Base-by-base conservation (phyloP, 2,888 invertebrate genomes). In the Exephanes ischioxanthus region DNA sequence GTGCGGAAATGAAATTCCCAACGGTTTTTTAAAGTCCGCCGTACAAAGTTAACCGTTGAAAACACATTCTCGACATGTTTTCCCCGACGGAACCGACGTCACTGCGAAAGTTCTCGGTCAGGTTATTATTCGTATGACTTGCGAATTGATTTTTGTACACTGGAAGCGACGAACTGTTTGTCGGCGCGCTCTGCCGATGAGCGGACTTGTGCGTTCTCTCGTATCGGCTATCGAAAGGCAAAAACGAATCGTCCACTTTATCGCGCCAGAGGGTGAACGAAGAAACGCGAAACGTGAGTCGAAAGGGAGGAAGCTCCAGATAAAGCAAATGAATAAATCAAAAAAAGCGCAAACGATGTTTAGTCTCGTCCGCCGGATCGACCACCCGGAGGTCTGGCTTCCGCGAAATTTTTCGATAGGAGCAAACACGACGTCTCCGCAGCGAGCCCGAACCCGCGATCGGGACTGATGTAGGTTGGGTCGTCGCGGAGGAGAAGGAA, bases 331-430 rank as follows among this genome's bases (percentile, higher is more conserved):
- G 66, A 76, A 33, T 66, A 76, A 22, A 30, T 30, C 33, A 66
- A 30, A 14, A 33, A 37, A 19, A 37, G 30, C n/a, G 19, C n/a
- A 22, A 26, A 22, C 41, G 22, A 53, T 67, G 41, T 67, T 67
- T 61, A 37, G 53, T 37, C 77, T 26, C 67, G 37, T 22, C 22
- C 37, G 37, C 37, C 66, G 22, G 41, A 6, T 37, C 53, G 67
- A 66, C 53, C 77, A 77, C 77, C 77, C 66, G 77, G 67, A 77
- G 16, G 37, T 9, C 67, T 22, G 16, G 30, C 58, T 5, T 76
- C 63, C 14, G 37, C 11, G 16, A 48, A 53, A 53, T 53, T 76
- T 76, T 76, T 76, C 33, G 66, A 48, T 41, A 67, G 67, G 33
- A 33, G 22, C 77, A 22, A 14, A 16, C 26, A 19, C 37, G 3